Conservation (phyloP, 2,888 invertebrate species). For the Cheilosia scutellata region DNA sequence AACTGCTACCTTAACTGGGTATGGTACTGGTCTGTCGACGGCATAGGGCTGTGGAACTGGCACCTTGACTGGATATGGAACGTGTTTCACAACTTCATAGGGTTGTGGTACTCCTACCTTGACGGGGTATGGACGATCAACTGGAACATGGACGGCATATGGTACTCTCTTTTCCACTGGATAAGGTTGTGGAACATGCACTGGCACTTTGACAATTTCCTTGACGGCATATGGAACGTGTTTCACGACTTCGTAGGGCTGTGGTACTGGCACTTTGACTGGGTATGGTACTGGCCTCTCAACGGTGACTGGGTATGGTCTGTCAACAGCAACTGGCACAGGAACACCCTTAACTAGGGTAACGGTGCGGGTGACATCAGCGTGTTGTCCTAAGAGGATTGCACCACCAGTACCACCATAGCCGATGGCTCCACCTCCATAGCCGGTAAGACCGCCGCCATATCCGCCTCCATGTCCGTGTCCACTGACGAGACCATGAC, state of each 20-base stretch:
- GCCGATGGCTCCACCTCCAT: constrained; percentile 78
- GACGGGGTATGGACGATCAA: constrained; percentile 89
- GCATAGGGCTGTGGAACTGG: constrained; percentile 83
- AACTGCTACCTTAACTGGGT: constrained; percentile 87
- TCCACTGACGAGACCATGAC: constrained; percentile 70
- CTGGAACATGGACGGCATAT: constrained; percentile 86
- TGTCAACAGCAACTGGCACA: constrained; percentile 90
- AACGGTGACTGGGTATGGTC: constrained; percentile 89
- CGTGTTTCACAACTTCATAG: constrained; percentile 87
- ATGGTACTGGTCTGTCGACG: constrained; percentile 86
- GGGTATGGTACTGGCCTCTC: constrained; percentile 87
- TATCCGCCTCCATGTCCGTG: constrained; percentile 80
- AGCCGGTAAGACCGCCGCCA: constrained; percentile 78
- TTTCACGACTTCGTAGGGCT: constrained; percentile 89
- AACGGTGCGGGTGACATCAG: constrained; percentile 87
- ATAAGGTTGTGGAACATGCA: constrained; percentile 86
- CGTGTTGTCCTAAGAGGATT: constrained; percentile 84
- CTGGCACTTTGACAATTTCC: constrained; percentile 88
- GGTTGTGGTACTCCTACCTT: constrained; percentile 88
- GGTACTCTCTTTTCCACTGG: constrained; percentile 87
- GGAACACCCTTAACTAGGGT: constrained; percentile 91
- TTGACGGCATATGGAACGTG: constrained; percentile 88
- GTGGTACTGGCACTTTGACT: constrained; percentile 88
- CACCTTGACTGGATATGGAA: constrained; percentile 87
- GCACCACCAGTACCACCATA: constrained; percentile 78